A percentile compares a stretch with the other conserved stretches of the same genome.
phyloP scores from a whole-genome alignment of 2,113 vertebrate species.

The Siniperca knerii region DNA sequence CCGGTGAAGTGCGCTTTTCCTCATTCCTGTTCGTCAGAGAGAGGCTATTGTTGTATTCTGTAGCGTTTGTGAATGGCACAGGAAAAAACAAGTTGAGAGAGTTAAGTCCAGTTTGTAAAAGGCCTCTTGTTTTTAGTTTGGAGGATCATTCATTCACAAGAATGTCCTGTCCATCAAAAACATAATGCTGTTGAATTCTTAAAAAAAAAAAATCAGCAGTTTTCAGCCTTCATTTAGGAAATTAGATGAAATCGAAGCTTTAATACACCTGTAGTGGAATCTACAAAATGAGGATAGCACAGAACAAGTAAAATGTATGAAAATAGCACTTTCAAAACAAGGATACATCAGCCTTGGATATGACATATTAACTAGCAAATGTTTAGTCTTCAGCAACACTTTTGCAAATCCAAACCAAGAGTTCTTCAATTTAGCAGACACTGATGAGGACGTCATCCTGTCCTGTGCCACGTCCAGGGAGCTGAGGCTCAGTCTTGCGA shows the following conservation, averaged over 20 bases:
- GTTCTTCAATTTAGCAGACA: not conserved
- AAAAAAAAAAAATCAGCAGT: not conserved
- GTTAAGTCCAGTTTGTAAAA: not conserved
- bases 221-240: not conserved
- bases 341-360: not conserved
- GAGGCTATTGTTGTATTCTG: conserved; percentile 49
- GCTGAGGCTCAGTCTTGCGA: conserved; percentile 1
- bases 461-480: conserved; percentile 57
- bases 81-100: conserved; percentile 30
- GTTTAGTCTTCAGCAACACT: not conserved
- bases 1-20: conserved; percentile 67
- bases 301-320: not conserved
- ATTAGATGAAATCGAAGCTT: not conserved
- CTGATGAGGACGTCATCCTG: not conserved
- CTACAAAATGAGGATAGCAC: not conserved
- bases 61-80: conserved; percentile 31
- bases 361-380: not conserved
- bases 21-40: conserved; percentile 77
- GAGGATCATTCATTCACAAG: not conserved
- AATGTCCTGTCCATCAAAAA: not conserved
- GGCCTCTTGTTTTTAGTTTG: not conserved
- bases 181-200: too few species aligned
- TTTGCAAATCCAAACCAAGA: not conserved
- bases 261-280: not conserved
- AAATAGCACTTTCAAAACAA: not conserved